These are phyloP conservation scores for Amphipyra berbera DNA, from an alignment of 2,888 invertebrate genomes.

Conservation along the genomic window DNA sequence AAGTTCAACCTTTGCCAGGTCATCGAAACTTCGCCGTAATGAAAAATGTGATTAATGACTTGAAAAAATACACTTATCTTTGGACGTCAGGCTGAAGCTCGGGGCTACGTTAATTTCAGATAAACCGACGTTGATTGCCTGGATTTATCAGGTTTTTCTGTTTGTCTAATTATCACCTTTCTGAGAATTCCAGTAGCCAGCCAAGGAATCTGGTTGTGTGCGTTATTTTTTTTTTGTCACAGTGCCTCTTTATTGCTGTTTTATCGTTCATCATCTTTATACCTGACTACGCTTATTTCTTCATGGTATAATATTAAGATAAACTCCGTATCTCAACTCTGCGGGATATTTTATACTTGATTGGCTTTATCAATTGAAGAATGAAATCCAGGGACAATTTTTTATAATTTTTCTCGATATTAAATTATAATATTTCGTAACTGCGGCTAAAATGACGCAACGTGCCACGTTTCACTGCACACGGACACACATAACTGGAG, in stretches of 20 bases:
- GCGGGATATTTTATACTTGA: constrained; percentile 43
- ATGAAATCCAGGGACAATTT: constrained; percentile 25
- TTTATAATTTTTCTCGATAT: constrained; percentile 53
- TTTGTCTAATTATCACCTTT: constrained; percentile 37
- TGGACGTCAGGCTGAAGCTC: constrained; percentile 36
- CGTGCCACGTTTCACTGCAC: constrained; percentile 75
- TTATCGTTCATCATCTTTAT: constrained; percentile 29
- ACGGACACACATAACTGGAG: constrained; percentile 75
- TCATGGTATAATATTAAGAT: constrained; percentile 25
- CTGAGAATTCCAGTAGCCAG: constrained; percentile 20
- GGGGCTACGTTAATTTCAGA: constrained; percentile 35
- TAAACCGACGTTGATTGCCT: constrained; percentile 36
- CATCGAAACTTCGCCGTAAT: constrained; percentile 47
- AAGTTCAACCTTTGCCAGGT: constrained; percentile 47
- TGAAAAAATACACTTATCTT: constrained; percentile 59
- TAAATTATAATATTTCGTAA: constrained; percentile 59
- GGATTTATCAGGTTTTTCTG: constrained; percentile 29
- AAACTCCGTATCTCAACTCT: constrained; percentile 23
- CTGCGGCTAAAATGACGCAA: constrained; percentile 67
- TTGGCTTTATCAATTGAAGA: constrained; percentile 24
- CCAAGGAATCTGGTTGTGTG: background rate
- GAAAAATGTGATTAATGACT: constrained; percentile 60
- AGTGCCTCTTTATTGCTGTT: constrained; percentile 1
- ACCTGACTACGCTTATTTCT: constrained; percentile 21
- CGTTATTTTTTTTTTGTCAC: constrained; percentile 19